phyloP scores from a whole-genome alignment of 2,113 vertebrate genomes.

The Bothrops jararaca region DNA sequence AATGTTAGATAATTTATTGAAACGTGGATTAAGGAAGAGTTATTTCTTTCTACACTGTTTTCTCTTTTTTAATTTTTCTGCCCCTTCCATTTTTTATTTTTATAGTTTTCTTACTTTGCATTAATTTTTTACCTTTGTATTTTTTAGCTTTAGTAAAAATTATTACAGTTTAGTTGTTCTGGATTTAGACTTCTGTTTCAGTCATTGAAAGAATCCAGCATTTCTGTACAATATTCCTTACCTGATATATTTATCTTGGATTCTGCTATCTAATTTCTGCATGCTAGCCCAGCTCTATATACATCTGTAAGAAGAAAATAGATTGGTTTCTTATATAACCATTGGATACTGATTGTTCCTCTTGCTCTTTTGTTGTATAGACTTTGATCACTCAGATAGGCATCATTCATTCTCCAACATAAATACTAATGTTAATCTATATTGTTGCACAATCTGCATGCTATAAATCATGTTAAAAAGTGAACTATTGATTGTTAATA shows the following conservation, averaged over 20 bases:
- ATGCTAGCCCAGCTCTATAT: not conserved
- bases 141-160: too few relatives aligned
- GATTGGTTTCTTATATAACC: not conserved
- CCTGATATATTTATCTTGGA: not conserved
- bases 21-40: not conserved
- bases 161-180: not conserved
- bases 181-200: not conserved
- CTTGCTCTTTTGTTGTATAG: conserved; percentile 26
- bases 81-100: too few relatives aligned
- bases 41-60: not conserved
- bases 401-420: conserved; percentile 22
- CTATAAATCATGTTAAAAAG: conserved; percentile 7
- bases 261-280: conserved; percentile 16
- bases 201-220: not conserved
- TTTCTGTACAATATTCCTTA: conserved; percentile 3
- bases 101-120: too few relatives aligned
- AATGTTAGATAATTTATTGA: not conserved
- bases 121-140: too few relatives aligned
- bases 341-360: conserved; percentile 5
- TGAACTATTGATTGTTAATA: not conserved
- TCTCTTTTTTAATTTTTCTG: too few relatives aligned
- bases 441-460: conserved; percentile 5
- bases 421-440: not conserved
- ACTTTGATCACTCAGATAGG: conserved; percentile 20
- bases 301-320: not conserved